Conservation (phyloP, 2,888 invertebrate species). For the Malachius bipustulatus region DNA sequence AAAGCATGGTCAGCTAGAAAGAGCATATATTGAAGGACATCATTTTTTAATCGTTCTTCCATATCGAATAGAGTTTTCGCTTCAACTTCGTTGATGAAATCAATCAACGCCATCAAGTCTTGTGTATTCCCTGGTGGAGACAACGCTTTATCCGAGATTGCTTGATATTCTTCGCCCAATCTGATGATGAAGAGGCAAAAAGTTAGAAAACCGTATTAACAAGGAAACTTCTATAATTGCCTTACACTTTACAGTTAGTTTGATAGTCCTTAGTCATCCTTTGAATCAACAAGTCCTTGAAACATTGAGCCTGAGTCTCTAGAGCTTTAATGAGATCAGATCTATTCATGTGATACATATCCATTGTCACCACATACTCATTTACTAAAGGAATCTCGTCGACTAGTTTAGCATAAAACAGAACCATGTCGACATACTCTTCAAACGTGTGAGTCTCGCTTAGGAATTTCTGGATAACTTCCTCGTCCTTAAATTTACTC, state of each 20-base stretch:
- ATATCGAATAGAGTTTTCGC: constrained; percentile 55
- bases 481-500: constrained; percentile 42
- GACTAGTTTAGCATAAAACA: constrained; percentile 50
- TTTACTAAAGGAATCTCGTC: constrained; percentile 46
- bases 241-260: constrained; percentile 59
- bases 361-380: constrained; percentile 59
- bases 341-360: constrained; percentile 77
- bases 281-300: constrained; percentile 57
- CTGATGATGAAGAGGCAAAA: too few relatives aligned
- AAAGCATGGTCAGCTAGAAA: constrained; percentile 75
- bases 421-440: constrained; percentile 47
- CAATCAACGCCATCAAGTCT: constrained; percentile 71
- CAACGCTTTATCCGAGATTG: constrained; percentile 64
- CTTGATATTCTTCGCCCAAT: constrained; percentile 72
- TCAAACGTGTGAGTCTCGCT: constrained; percentile 51
- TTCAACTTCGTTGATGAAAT: constrained; percentile 65
- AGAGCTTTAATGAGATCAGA: constrained; percentile 63
- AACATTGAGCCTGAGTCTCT: constrained; percentile 51
- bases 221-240: constrained; percentile 15
- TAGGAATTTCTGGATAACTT: constrained; percentile 55
- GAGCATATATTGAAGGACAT: constrained; percentile 58
- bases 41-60: constrained; percentile 57
- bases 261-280: constrained; percentile 75
- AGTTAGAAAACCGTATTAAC: too few relatives aligned
- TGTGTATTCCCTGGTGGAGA: constrained; percentile 73